Evolutionary conservation across 2,113 vertebrate species (phyloP).

Genomic region (Bos taurus): ARS-UCD2.0 NC_037329.1:85845501-85846000

Average conservation of each 20-base stretch:
- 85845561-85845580: background rate
- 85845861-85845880: too few relatives aligned
- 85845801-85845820: background rate
- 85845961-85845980: background rate
- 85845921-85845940: background rate
- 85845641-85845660: background rate
- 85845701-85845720: background rate
- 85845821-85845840: background rate
- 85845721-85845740: background rate
- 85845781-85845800: background rate
- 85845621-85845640: background rate
- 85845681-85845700: background rate
- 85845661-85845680: background rate
- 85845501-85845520: background rate
- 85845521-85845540: background rate
- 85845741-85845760: background rate
- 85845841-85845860: background rate
- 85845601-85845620: background rate
- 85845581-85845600: background rate
- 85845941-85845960: background rate
- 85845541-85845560: background rate
- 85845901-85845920: background rate
- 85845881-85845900: background rate
- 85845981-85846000: background rate
- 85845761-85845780: background rate